Percentiles rank a stretch among this genome's conserved stretches.
Conservation (phyloP, 2,888 invertebrate species). For the Cheilosia impressa region DNA sequence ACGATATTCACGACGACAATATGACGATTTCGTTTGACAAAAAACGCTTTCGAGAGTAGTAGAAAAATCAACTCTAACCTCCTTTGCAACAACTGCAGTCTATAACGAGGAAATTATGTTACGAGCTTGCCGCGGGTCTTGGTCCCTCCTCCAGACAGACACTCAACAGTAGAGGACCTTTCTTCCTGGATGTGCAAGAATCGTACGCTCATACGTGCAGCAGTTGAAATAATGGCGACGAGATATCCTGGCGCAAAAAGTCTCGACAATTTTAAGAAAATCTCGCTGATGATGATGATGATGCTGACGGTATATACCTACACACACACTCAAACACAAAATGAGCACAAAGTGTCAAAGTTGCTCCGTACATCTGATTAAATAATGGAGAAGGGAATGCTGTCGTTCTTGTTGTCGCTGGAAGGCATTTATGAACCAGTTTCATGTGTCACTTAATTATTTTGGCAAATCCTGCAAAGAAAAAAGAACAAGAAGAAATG, state of each 20-base stretch:
- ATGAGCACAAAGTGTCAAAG: slow-evolving; percentile 71
- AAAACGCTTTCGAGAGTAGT: neutral
- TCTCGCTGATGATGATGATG: slow-evolving; percentile 28
- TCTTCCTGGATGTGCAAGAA: slow-evolving; percentile 44
- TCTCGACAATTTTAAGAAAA: slow-evolving; percentile 39
- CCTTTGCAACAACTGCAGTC: neutral
- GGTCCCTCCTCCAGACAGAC: slow-evolving; percentile 29
- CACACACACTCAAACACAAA: slow-evolving; percentile 19
- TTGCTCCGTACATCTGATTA: slow-evolving; percentile 66
- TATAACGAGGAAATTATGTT: slow-evolving; percentile 42
- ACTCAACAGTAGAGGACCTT: slow-evolving; percentile 25
- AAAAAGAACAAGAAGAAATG: slow-evolving; percentile 26
- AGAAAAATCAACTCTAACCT: neutral
- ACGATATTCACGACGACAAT: slow-evolving; percentile 10
- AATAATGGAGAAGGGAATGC: slow-evolving; percentile 54
- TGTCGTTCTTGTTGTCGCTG: slow-evolving; percentile 45
- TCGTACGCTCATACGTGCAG: slow-evolving; percentile 34
- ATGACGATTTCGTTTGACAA: slow-evolving; percentile 14
- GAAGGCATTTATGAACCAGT: slow-evolving; percentile 71
- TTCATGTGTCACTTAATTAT: slow-evolving; percentile 72
- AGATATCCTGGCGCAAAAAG: slow-evolving; percentile 29
- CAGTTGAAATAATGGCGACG: slow-evolving; percentile 27
- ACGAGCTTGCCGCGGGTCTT: slow-evolving; percentile 33
- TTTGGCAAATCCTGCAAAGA: slow-evolving; percentile 68
- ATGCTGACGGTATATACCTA: slow-evolving; percentile 5